Conservation (phyloP, 2,888 invertebrate species). For the Dryomyza anilis region DNA sequence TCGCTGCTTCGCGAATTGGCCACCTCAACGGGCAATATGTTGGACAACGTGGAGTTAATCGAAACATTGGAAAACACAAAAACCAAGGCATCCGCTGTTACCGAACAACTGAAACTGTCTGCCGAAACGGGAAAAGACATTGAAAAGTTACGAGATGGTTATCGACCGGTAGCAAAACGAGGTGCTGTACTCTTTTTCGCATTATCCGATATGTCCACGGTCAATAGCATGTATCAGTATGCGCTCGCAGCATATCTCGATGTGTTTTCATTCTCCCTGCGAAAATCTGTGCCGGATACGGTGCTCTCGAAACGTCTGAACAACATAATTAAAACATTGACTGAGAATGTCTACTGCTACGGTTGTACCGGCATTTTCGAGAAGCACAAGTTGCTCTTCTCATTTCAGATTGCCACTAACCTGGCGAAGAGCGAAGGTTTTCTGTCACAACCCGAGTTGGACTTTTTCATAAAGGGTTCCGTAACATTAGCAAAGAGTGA, state of each 20-base stretch:
- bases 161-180: conserved; percentile 81
- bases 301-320: conserved; percentile 73
- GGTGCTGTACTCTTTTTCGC: conserved; percentile 92
- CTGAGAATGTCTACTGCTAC: conserved; percentile 87
- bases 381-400: conserved; percentile 86
- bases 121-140: conserved; percentile 79
- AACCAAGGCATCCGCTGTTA: conserved; percentile 82
- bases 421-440: conserved; percentile 73
- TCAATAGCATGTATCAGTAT: conserved; percentile 93
- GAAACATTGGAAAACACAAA: conserved; percentile 88
- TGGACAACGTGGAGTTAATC: conserved; percentile 87
- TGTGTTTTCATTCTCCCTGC: conserved; percentile 80
- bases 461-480: conserved; percentile 90
- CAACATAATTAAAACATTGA: conserved; percentile 84
- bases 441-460: conserved; percentile 74
- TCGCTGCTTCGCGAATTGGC: conserved; percentile 83
- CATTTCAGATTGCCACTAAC: conserved; percentile 88
- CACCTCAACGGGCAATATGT: conserved; percentile 88
- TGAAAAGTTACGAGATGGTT: conserved; percentile 81
- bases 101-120: conserved; percentile 78
- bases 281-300: conserved; percentile 82
- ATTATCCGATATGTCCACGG: conserved; percentile 84
- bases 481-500: conserved; percentile 77
- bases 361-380: conserved; percentile 93
- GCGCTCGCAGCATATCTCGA: conserved; percentile 84